Evolutionary conservation across 1,140 invertebrate species (phyloP).

Genomic region (Nautilus pompilius): DNA sequence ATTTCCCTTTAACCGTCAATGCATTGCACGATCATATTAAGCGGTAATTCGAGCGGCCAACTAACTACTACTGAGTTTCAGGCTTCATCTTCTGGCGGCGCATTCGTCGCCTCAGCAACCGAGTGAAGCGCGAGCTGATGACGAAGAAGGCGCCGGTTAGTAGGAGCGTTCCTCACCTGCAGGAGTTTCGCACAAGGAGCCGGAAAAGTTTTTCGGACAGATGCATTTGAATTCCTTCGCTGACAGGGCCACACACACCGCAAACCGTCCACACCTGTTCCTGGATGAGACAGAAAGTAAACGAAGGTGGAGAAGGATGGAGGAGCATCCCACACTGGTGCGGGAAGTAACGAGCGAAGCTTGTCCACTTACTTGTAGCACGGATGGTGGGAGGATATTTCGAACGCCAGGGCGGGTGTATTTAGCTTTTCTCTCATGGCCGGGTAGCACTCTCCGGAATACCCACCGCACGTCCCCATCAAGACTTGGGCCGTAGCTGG

Average conservation of each 20-base stretch:
- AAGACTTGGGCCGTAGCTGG: conserved; percentile 18
- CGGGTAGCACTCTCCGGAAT: conserved; percentile 26
- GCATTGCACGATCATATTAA: too few relatives aligned
- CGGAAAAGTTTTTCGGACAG: neutral
- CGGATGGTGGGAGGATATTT: conserved; percentile 19
- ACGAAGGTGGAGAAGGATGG: too few relatives aligned
- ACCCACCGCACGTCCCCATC: conserved; percentile 28
- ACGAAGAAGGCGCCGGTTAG: too few relatives aligned
- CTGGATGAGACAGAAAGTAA: neutral
- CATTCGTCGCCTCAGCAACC: too few relatives aligned
- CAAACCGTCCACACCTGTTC: neutral
- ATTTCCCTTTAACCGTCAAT: too few relatives aligned
- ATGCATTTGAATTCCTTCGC: neutral
- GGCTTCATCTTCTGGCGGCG: too few relatives aligned
- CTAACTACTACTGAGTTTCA: too few relatives aligned
- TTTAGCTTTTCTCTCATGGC: conserved; percentile 3
- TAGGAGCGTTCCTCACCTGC: neutral
- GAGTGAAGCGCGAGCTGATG: too few relatives aligned
- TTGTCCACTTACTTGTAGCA: conserved; percentile 11
- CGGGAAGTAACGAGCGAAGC: too few relatives aligned
- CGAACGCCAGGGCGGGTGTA: conserved; percentile 12
- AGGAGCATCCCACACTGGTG: too few relatives aligned
- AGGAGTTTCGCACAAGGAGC: neutral
- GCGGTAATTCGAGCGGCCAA: too few relatives aligned
- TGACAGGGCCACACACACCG: neutral